phyloP scores from a whole-genome alignment of 2,797 vertebrate species.

The Phalanger gymnotis region DNA sequence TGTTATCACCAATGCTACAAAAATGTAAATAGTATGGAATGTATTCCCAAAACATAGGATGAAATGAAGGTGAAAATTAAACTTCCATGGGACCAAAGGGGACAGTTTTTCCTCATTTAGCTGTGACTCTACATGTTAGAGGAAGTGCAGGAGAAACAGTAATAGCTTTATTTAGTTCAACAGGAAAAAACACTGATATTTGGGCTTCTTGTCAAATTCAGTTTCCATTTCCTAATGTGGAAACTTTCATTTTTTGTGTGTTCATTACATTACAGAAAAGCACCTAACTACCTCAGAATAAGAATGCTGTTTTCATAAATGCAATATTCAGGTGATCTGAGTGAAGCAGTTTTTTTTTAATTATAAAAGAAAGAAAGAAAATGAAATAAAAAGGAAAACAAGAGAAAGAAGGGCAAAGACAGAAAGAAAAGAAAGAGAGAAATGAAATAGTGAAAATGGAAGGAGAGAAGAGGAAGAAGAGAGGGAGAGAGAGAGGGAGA shows the following conservation, averaged over 20 bases:
- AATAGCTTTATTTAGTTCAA: conserved; percentile 67
- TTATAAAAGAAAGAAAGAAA: conserved; percentile 51
- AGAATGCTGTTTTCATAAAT: conserved; percentile 60
- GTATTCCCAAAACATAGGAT: neutral
- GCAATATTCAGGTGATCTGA: conserved; percentile 32
- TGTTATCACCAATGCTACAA: conserved; percentile 44
- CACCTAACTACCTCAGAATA: conserved; percentile 52
- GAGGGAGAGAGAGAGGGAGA: too few species aligned
- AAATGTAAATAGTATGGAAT: conserved; percentile 15
- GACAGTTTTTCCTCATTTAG: conserved; percentile 35
- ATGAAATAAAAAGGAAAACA: neutral
- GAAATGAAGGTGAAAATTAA: conserved; percentile 52
- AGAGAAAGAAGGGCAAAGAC: neutral
- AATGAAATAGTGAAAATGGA: neutral
- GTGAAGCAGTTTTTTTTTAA: conserved; percentile 52
- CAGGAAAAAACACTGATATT: conserved; percentile 66
- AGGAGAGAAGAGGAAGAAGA: neutral
- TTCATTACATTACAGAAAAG: conserved; percentile 21
- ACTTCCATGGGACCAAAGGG: neutral
- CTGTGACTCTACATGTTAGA: conserved; percentile 34
- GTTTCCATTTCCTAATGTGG: conserved; percentile 62
- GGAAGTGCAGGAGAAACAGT: conserved; percentile 68
- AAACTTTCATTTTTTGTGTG: conserved; percentile 61
- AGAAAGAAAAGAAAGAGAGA: neutral
- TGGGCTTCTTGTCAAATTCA: conserved; percentile 58